Conservation (phyloP, 1,140 invertebrate genomes). For the Eriocheir sinensis region DNA sequence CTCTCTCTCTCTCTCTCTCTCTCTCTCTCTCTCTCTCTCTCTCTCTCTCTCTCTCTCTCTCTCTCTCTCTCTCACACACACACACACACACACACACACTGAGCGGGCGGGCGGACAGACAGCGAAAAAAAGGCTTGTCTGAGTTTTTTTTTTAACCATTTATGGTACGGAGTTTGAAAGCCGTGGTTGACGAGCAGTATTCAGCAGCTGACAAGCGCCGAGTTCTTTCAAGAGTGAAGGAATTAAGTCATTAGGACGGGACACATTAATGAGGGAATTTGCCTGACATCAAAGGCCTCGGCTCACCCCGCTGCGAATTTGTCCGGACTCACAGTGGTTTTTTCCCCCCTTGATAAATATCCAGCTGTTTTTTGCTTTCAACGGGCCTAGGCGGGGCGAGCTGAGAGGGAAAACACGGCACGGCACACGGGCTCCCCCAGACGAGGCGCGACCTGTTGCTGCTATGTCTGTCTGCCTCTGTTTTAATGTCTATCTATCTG, state of each 20-base stretch:
- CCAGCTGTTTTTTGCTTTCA: background rate
- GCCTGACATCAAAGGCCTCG: slow-evolving; percentile 67
- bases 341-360: background rate
- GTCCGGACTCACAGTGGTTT: slow-evolving; percentile 46
- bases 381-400: slow-evolving; percentile 19
- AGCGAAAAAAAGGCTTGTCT: slow-evolving; percentile 41
- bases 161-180: slow-evolving; percentile 67
- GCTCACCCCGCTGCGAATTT: slow-evolving; percentile 69
- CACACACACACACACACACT: slow-evolving; percentile 34
- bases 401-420: background rate
- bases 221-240: slow-evolving; percentile 73
- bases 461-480: too few relatives aligned
- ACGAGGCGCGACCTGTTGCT: background rate
- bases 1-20: background rate
- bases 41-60: slow-evolving; percentile 55
- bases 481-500: background rate
- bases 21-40: slow-evolving; percentile 40
- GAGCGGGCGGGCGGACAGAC: background rate
- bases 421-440: background rate
- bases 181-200: slow-evolving; percentile 71
- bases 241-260: slow-evolving; percentile 68
- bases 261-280: slow-evolving; percentile 74
- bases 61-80: background rate
- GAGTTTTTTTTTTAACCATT: slow-evolving; percentile 32
- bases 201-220: slow-evolving; percentile 57